Conservation (phyloP, 2,113 vertebrate genomes). For the Pipra filicauda region DNA sequence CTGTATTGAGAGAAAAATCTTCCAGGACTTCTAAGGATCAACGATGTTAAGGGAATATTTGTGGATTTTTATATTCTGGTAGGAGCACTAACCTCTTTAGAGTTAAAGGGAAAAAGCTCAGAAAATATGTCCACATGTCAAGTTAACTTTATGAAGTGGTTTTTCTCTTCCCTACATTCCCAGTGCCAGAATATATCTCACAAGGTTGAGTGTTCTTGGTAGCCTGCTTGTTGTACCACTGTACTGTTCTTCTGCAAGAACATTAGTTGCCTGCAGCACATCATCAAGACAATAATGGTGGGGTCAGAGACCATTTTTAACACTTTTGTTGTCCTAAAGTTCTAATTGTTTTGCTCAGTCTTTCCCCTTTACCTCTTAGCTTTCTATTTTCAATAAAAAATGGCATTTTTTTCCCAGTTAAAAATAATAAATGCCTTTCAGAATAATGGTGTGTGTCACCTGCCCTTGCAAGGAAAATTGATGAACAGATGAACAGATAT, state of each 20-base stretch:
- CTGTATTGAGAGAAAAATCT: neutral
- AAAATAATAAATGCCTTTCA: neutral
- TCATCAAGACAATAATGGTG: neutral
- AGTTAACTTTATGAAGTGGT: neutral
- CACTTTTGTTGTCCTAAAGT: neutral
- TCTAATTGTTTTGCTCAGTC: neutral
- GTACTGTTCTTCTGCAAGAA: neutral
- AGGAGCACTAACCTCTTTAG: neutral
- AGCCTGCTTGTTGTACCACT: neutral
- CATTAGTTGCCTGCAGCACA: neutral
- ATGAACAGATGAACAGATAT: neutral
- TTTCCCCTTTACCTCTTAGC: neutral
- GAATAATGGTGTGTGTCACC: neutral
- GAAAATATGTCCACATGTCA: neutral
- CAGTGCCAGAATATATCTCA: neutral
- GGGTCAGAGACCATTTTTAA: neutral
- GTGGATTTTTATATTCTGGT: neutral
- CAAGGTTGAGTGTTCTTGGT: neutral
- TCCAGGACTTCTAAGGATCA: neutral
- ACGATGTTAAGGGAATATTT: neutral
- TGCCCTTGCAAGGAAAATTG: neutral
- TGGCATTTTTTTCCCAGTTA: neutral
- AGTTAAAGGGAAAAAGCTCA: neutral
- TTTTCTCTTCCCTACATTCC: neutral
- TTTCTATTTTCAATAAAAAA: neutral